Percentiles rank a stretch among this genome's conserved stretches.
These are phyloP conservation scores for Rhopalosiphum padi DNA, from an alignment of 1,140 invertebrate genomes.

Conservation along the genomic window DNA sequence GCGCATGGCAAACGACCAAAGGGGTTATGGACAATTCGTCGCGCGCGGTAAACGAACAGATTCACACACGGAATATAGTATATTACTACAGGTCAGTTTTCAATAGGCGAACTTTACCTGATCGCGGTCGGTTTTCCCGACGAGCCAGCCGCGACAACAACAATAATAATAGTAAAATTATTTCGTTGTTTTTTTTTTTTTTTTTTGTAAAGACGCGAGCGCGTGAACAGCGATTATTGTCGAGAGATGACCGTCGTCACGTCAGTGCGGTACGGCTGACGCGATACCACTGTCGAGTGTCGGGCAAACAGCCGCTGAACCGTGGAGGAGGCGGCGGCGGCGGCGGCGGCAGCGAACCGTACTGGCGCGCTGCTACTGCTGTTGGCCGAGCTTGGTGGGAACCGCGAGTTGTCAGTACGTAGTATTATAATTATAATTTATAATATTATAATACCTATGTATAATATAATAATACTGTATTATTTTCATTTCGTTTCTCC, in stretches of 20 bases:
- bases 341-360: neutral
- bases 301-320: neutral
- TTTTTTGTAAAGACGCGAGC: neutral
- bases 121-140: neutral
- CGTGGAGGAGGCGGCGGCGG: neutral
- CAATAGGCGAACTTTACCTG: neutral
- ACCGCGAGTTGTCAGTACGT: neutral
- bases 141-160: too few species aligned
- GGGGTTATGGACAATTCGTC: neutral
- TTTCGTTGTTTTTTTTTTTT: neutral
- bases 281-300: constrained; percentile 39
- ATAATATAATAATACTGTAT: neutral
- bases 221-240: neutral
- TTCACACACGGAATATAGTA: neutral
- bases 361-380: neutral
- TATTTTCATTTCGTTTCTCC: neutral
- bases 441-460: too few species aligned
- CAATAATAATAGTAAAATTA: neutral
- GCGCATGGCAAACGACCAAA: neutral
- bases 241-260: neutral
- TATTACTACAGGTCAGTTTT: neutral
- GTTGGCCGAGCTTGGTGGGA: neutral
- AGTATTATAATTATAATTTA: too few species aligned
- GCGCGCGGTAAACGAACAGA: neutral
- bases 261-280: neutral